Conservation (phyloP, 2,888 invertebrate species). For the Sinhomidia bicolor region DNA sequence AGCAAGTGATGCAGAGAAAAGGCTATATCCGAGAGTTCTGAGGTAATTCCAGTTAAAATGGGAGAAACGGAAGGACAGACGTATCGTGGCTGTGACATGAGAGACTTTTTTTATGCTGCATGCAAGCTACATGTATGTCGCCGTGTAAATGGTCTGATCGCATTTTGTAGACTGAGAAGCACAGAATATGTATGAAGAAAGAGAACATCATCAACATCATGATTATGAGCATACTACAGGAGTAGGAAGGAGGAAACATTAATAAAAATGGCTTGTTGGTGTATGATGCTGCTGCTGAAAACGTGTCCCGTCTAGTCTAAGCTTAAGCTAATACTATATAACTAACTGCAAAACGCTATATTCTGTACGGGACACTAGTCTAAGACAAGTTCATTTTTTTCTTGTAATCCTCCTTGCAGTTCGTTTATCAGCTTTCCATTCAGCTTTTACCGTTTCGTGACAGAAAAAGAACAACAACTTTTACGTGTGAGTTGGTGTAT, state of each 20-base stretch:
- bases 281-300: background rate
- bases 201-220: background rate
- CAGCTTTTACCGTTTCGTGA: background rate
- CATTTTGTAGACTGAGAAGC: background rate
- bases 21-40: background rate
- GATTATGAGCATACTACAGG: background rate
- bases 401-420: conserved; percentile 16
- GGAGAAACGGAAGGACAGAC: conserved; percentile 7
- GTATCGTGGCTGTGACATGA: no score
- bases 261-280: conserved; percentile 27
- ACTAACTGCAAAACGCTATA: background rate
- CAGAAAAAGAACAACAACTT: background rate
- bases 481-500: conserved; percentile 1
- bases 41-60: conserved; percentile 28
- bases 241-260: conserved; percentile 9
- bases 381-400: conserved; percentile 36
- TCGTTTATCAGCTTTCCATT: conserved; percentile 15
- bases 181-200: background rate
- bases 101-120: conserved; percentile 13
- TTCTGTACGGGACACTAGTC: background rate
- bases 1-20: conserved; percentile 31
- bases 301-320: conserved; percentile 1
- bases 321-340: no score
- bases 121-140: background rate
- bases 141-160: conserved; percentile 23